Conservation (phyloP, 2,888 invertebrate species). For the Rhamnusium bicolor region DNA sequence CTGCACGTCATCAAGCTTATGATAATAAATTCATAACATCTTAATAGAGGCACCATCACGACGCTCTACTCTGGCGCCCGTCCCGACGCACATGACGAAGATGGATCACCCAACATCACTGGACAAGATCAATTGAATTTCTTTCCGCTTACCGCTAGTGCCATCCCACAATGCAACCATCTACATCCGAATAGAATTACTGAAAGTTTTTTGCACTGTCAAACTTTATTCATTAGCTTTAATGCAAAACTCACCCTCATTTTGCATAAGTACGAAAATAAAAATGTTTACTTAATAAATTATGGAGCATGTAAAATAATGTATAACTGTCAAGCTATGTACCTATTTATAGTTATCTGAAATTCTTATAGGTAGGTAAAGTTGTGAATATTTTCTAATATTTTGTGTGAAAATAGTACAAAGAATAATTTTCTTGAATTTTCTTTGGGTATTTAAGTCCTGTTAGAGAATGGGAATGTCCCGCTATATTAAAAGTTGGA, state of each 20-base stretch:
- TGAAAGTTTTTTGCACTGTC: conserved; percentile 34
- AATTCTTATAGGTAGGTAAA: not conserved
- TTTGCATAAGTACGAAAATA: not conserved
- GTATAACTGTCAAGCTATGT: not conserved
- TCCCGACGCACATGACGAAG: conserved; percentile 71
- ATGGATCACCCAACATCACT: conserved; percentile 72
- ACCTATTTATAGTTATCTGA: not conserved
- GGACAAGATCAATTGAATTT: conserved; percentile 76
- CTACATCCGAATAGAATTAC: conserved; percentile 49
- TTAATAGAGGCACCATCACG: conserved; percentile 66
- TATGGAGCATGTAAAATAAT: not conserved
- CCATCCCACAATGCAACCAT: conserved; percentile 53
- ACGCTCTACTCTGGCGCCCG: conserved; percentile 63
- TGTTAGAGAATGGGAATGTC: too few species aligned
- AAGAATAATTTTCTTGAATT: too few species aligned
- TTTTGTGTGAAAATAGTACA: too few species aligned
- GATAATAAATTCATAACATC: conserved; percentile 67
- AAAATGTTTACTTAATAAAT: not conserved
- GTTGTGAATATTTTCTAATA: too few species aligned
- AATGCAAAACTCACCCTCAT: conserved; percentile 10
- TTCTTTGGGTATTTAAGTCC: too few species aligned
- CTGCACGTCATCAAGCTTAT: conserved; percentile 29
- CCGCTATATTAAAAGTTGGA: too few species aligned
- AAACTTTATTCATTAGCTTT: conserved; percentile 35
- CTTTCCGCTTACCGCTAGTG: conserved; percentile 70